Conservation (phyloP, 2,888 invertebrate genomes). For the Hanleya hanleyi region DNA sequence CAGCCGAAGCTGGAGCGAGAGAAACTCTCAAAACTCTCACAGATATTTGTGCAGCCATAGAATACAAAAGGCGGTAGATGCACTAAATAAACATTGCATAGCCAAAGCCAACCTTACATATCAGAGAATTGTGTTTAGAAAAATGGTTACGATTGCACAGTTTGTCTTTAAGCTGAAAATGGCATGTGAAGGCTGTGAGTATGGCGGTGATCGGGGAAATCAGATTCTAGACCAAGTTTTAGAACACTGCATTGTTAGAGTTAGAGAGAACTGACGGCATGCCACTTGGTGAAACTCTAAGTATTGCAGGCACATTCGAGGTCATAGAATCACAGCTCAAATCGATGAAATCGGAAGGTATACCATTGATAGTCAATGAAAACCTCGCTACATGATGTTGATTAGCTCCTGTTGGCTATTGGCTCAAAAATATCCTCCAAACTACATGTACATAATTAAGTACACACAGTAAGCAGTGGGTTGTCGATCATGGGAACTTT, state of each 20-base stretch:
- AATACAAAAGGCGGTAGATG: neutral
- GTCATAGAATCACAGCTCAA: neutral
- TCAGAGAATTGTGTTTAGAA: neutral
- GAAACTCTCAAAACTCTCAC: neutral
- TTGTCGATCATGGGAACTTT: no score
- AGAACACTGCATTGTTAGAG: neutral
- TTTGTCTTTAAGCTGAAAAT: neutral
- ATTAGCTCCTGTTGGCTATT: no score
- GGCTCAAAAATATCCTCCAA: no score
- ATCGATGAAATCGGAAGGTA: neutral
- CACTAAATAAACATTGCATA: neutral
- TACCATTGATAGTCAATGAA: no score
- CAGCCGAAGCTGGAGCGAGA: neutral
- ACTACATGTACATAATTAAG: no score
- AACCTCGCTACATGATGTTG: no score
- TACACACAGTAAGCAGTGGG: no score
- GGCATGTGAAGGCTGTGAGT: neutral
- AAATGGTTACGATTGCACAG: neutral
- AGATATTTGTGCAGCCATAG: neutral
- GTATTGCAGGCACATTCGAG: neutral
- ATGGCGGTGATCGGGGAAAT: neutral
- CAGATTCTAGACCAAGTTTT: neutral
- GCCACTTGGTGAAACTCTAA: neutral
- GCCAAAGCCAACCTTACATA: neutral
- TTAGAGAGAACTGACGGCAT: neutral